phyloP scores from a whole-genome alignment of 1,140 invertebrate genomes.

The Tetragonula clypearis region DNA sequence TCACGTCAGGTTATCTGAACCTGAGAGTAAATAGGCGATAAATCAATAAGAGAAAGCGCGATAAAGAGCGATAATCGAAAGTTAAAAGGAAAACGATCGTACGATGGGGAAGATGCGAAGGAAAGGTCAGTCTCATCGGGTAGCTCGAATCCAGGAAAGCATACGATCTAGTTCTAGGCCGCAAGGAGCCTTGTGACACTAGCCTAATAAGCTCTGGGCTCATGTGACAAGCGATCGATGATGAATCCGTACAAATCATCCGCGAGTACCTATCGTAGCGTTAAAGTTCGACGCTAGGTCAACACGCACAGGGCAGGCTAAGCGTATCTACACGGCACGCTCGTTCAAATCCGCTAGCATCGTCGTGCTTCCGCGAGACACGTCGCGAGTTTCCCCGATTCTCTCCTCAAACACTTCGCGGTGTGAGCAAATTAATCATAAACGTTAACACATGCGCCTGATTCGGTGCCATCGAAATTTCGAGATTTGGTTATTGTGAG shows the following conservation, averaged over 20 bases:
- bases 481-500: conserved; percentile 80
- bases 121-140: conserved; percentile 25
- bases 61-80: too few relatives aligned
- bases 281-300: conserved; percentile 69
- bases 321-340: conserved; percentile 16
- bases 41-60: too few relatives aligned
- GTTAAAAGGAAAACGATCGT: background rate
- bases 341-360: conserved; percentile 29
- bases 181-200: conserved; percentile 74
- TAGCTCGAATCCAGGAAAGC: conserved; percentile 15
- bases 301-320: conserved; percentile 49
- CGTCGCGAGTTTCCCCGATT: background rate
- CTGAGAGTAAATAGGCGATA: too few relatives aligned
- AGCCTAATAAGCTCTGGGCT: conserved; percentile 77
- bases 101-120: background rate
- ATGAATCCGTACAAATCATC: conserved; percentile 80
- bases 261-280: conserved; percentile 47
- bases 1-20: too few relatives aligned
- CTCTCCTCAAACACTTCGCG: background rate
- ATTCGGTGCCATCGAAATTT: conserved; percentile 78
- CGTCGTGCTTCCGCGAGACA: conserved; percentile 29
- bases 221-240: conserved; percentile 78
- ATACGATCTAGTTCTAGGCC: conserved; percentile 78
- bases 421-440: background rate
- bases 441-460: conserved; percentile 73